phyloP scores from a whole-genome alignment of 2,797 vertebrate genomes.

The Philypnodon macrostomus region DNA sequence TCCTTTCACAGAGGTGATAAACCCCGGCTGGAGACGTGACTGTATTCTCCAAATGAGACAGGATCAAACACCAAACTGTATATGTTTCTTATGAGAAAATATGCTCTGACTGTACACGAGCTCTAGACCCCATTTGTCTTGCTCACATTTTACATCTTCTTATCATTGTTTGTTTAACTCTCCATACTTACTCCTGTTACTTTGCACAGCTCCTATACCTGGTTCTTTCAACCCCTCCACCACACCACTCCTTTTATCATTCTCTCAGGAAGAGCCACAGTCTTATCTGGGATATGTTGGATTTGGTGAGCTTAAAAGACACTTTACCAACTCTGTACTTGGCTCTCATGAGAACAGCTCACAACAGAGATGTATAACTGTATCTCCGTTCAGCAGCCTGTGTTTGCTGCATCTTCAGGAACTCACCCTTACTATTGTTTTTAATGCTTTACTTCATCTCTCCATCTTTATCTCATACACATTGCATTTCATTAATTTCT shows the following conservation, averaged over 20 bases:
- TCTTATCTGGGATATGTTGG: conserved; percentile 74
- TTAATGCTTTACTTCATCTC: conserved; percentile 55
- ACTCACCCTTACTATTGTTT: conserved; percentile 44
- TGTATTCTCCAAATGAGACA: conserved; percentile 45
- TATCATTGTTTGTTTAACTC: conserved; percentile 26
- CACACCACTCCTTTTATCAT: conserved; percentile 31
- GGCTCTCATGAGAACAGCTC: conserved; percentile 48
- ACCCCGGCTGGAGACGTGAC: conserved; percentile 48
- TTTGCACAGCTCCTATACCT: conserved; percentile 51
- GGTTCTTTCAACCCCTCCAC: conserved; percentile 44
- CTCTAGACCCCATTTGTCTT: conserved; percentile 12
- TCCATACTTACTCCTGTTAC: conserved; percentile 9
- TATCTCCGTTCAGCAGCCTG: conserved; percentile 41
- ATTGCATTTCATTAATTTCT: conserved; percentile 72
- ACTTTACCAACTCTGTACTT: conserved; percentile 60
- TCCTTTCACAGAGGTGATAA: conserved; percentile 64
- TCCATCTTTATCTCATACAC: conserved; percentile 35
- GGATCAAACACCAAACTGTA: conserved; percentile 48
- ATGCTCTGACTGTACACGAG: conserved; percentile 25
- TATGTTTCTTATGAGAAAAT: conserved; percentile 41
- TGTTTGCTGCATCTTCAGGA: conserved; percentile 39
- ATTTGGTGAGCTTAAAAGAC: conserved; percentile 74
- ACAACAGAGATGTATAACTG: conserved; percentile 38
- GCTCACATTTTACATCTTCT: conserved; percentile 11
- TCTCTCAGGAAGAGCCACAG: conserved; percentile 60